phyloP scores from a whole-genome alignment of 2,888 invertebrate genomes.

The Aphodius granarius region DNA sequence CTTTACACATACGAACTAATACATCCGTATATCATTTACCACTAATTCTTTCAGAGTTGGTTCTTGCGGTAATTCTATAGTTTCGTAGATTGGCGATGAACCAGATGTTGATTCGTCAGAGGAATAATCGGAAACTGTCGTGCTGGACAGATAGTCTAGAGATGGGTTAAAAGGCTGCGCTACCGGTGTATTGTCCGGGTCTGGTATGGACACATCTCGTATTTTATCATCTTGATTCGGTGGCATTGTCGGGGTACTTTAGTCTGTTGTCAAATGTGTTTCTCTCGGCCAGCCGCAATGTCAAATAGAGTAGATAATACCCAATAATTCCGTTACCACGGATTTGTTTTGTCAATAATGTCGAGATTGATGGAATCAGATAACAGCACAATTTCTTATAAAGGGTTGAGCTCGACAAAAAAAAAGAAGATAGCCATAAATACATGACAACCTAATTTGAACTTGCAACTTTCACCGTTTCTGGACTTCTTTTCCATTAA shows the following conservation, averaged over 20 bases:
- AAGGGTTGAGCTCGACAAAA: too few relatives aligned
- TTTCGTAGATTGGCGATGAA: conserved; percentile 19
- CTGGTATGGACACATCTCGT: not conserved
- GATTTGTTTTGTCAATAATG: not conserved
- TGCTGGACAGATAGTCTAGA: not conserved
- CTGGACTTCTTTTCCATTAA: too few relatives aligned
- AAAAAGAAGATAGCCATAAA: too few relatives aligned
- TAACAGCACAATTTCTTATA: too few relatives aligned
- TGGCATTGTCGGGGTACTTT: not conserved
- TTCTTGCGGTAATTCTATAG: conserved; percentile 22
- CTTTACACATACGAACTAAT: not conserved
- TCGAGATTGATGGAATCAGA: too few relatives aligned
- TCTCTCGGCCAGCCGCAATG: not conserved
- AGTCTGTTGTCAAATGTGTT: not conserved
- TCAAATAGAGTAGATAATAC: not conserved
- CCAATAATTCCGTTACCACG: not conserved
- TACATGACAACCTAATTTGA: too few relatives aligned
- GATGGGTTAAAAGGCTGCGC: not conserved
- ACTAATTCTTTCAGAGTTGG: conserved; percentile 26
- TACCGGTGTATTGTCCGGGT: not conserved
- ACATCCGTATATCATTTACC: conserved; percentile 15
- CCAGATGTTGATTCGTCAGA: not conserved
- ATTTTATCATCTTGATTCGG: conserved; percentile 10
- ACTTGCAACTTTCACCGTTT: too few relatives aligned
- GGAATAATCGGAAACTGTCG: conserved; percentile 20